Base-by-base conservation (phyloP, 2,113 vertebrate species). In the Pituophis catenifer region DNA sequence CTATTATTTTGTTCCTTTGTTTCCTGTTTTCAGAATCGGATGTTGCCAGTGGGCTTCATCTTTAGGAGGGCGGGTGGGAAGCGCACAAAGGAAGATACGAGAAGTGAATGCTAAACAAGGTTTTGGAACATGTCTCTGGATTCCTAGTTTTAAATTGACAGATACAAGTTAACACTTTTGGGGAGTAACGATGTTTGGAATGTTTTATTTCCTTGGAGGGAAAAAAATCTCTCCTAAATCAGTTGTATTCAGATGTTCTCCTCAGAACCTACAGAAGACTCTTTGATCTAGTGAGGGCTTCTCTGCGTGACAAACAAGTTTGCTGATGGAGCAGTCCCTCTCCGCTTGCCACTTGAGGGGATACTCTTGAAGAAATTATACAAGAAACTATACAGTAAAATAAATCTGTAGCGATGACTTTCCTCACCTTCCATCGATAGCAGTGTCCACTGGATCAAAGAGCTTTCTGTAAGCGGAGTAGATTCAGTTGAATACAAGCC, bases 101-200 rank as follows among this genome's bases (percentile, higher is more conserved):
- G 97, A 97, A 96, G 97, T 96, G 97, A 98, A 98, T 98, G 98
- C 98, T 98, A 98, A 97, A 96, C 97, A 97, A 96, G 97, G 97
- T 94, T 98, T 98, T 95, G 94, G 95, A 97, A 97, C 96, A 95
- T 97, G 97, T 98, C 97, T 97, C 97, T 95, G 96, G 96, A 97
- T 97, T 95, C 87, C 97, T 96, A 97, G 97, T 97, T 98, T 58
- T 86, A 96, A 95, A 94, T 93, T 97, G 89, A 92, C 94, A 95
- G 97, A 97, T 97, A 96, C 98, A 38, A 81, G 75, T 97, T 96
- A 96, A 95, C 97, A 95, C 96, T 96, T 97, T 98, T 96, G 95
- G 95, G 96, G 96, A 90, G 89, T 97, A 96, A 97, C 96, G 96
- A 95, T 95, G 96, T 96, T 94, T 95, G 96, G 96, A 90, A 96